Conservation (phyloP, 2,797 vertebrate genomes). For the Neomorphus geoffroyi region DNA sequence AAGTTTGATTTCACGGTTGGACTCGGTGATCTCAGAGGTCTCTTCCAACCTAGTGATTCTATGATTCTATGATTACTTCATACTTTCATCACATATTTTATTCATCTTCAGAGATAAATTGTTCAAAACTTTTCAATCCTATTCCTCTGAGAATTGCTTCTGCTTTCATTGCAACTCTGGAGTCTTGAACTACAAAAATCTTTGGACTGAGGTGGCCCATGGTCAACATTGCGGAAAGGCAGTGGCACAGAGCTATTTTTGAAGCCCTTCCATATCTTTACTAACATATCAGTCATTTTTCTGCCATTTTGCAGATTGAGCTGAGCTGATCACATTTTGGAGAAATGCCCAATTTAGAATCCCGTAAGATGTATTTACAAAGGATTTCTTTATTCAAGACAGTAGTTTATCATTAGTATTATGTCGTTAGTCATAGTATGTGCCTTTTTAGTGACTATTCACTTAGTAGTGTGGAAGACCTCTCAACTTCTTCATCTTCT, state of each 20-base stretch:
- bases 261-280: neutral
- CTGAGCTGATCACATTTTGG: neutral
- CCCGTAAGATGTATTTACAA: neutral
- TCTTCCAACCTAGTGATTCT: no score
- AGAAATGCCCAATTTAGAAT: neutral
- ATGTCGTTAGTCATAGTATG: neutral
- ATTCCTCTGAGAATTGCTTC: neutral
- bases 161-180: neutral
- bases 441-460: neutral
- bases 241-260: neutral
- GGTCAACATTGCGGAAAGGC: neutral
- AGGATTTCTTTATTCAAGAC: neutral
- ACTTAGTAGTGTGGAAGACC: neutral
- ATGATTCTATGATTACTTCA: no score
- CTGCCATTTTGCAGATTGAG: neutral
- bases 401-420: neutral
- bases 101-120: neutral
- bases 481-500: neutral
- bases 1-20: no score
- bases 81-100: neutral
- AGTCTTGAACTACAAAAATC: neutral
- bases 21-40: no score
- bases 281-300: neutral
- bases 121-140: neutral
- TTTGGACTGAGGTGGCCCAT: rapidly evolving